Base-by-base conservation (phyloP, 2,113 vertebrate genomes). In the Paracanthobrama guichenoti region DNA sequence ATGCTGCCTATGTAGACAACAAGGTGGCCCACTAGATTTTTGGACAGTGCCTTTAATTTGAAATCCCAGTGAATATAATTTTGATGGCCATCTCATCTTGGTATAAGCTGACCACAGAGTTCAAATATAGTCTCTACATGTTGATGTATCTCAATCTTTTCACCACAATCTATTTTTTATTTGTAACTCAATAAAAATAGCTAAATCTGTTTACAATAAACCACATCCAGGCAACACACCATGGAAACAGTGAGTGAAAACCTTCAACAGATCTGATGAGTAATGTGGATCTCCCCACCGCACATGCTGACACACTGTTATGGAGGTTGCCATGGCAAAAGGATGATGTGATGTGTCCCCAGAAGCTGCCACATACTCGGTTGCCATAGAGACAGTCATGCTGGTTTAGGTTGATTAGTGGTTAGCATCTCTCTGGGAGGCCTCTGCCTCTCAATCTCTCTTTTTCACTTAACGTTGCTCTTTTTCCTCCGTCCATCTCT, bases 291-390 rank as follows among this genome's bases (percentile, higher is more conserved):
- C 64, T 85, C 86, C 84, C 84, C 44, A 53, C 14, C 42, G 24
- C 35, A 62, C 53, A 8, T 59, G 14, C 80, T 48, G 59, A 79
- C 67, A 83, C 67, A 48, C 26, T 87, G 60, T 87, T 71, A 83
- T 87, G 80, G 69, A 75, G 75, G 84, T 87, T 85, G 69, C 80
- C 79, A 87, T 83, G 50, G 86, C 48, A 62, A 79, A 0, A 14
- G 22, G 28, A 31, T 53, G 46, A 81, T 9, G 57, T 79, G 11
- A 83, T 18, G 31, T 50, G 48, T 76, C 62, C n/a, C 26, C 48
- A 50, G 24, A 71, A 22, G 6, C 53, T 22, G 2, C 53, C 18
- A 55, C 53, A 55, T 55, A 7, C 18, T 55, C 46, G 24, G 82
- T 84, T 79, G 66, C 71, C 39, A 59, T 60, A 6, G 48, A n/a